Evolutionary conservation across 2,888 invertebrate species (phyloP).

Genomic region (Boloria euphrosyne): DNA sequence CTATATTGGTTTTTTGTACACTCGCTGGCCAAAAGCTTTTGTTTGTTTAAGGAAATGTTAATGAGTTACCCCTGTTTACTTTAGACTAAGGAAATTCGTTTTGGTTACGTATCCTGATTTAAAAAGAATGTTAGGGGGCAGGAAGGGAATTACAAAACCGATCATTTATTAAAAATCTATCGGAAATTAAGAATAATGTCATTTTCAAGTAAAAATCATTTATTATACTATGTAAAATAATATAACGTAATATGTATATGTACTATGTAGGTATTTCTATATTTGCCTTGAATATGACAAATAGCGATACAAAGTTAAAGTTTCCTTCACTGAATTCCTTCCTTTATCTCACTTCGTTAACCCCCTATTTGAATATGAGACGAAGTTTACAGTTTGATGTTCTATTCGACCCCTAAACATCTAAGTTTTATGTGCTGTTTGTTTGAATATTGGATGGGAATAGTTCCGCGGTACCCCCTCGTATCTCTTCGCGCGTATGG

Average conservation of each 20-base stretch:
- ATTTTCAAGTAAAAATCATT: too few relatives aligned
- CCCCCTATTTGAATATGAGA: constrained; percentile 80
- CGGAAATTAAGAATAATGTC: too few relatives aligned
- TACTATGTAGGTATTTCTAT: not conserved
- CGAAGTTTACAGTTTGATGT: constrained; percentile 66
- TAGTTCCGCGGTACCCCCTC: constrained; percentile 40
- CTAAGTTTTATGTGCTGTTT: constrained; percentile 63
- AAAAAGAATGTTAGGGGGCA: not conserved
- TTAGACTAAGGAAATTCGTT: constrained; percentile 26
- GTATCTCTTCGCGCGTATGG: constrained; percentile 16
- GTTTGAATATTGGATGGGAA: constrained; percentile 55
- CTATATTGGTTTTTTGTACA: constrained; percentile 78
- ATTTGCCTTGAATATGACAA: not conserved
- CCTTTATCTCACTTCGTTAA: constrained; percentile 66
- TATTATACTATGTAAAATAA: too few relatives aligned
- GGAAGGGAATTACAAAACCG: not conserved
- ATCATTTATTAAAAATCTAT: too few relatives aligned
- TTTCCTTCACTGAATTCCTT: constrained; percentile 57
- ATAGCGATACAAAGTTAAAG: constrained; percentile 2
- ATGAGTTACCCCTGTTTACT: constrained; percentile 37
- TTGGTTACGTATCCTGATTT: constrained; percentile 18
- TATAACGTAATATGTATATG: too few relatives aligned
- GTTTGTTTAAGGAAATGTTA: constrained; percentile 76
- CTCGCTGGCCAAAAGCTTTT: constrained; percentile 59
- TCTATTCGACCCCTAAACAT: constrained; percentile 64